A percentile compares a stretch with the other conserved stretches of the same genome.
Conservation (phyloP, 2,113 vertebrate genomes). For the Ovibos moschatus region DNA sequence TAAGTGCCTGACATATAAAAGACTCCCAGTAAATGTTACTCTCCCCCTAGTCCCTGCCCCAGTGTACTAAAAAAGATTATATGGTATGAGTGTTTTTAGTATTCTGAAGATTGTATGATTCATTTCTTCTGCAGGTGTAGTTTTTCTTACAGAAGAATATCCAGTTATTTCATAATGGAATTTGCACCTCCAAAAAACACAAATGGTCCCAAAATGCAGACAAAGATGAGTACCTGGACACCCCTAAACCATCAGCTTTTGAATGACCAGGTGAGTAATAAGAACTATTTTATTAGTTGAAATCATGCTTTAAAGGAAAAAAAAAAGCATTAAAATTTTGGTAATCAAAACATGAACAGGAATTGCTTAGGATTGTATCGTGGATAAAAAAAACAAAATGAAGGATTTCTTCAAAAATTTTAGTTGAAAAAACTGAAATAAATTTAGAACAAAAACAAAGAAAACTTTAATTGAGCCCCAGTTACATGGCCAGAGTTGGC, state of each 20-base stretch:
- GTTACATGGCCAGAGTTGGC: not conserved
- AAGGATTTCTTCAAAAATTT: not conserved
- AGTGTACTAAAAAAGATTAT: too few species aligned
- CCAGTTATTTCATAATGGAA: too few species aligned
- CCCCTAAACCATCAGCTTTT: too few species aligned
- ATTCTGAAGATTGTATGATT: too few species aligned
- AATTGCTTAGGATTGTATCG: not conserved
- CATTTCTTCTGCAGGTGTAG: not conserved
- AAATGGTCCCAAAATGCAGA: too few species aligned
- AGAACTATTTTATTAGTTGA: not conserved
- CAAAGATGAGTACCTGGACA: too few species aligned
- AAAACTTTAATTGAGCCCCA: not conserved
- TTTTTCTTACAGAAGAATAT: not conserved
- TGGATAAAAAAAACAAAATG: not conserved
- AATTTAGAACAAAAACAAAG: too few species aligned
- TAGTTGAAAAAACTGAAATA: not conserved
- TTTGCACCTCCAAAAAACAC: too few species aligned
- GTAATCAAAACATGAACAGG: not conserved
- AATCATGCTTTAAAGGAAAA: not conserved
- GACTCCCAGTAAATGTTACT: too few species aligned
- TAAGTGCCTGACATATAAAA: too few species aligned
- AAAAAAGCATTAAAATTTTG: not conserved
- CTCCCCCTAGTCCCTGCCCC: too few species aligned
- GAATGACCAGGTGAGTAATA: rapidly evolving
- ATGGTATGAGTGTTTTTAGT: too few species aligned